Percentiles rank a stretch among this genome's conserved stretches.
Conservation (phyloP, 2,888 invertebrate species). For the Thecophora atra region DNA sequence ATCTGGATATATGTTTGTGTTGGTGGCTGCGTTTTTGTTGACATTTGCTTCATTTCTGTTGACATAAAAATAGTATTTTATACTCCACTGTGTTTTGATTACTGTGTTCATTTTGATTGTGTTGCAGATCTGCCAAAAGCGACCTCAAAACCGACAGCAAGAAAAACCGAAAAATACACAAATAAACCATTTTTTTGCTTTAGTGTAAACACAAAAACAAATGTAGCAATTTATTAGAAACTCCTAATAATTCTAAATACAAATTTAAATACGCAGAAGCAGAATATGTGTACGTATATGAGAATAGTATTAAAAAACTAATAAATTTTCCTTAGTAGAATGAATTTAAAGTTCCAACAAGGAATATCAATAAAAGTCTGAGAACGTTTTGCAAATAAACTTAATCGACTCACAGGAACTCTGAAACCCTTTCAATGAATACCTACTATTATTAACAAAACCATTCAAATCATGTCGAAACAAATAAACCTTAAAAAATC, state of each 20-base stretch:
- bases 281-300: no score
- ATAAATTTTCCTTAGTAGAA: neutral
- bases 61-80: conserved; percentile 17
- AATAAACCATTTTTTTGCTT: conserved; percentile 2
- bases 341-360: conserved; percentile 43
- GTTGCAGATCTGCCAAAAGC: no score
- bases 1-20: conserved; percentile 26
- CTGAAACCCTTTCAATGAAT: no score
- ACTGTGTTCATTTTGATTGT: conserved; percentile 15
- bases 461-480: neutral
- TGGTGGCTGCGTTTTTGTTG: conserved; percentile 10
- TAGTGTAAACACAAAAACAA: neutral
- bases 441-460: no score
- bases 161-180: conserved; percentile 7
- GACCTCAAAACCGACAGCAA: neutral
- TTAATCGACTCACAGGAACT: neutral
- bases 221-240: neutral
- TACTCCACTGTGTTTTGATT: conserved; percentile 15
- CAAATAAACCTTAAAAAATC: neutral
- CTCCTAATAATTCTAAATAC: no score
- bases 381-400: conserved; percentile 45
- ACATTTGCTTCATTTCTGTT: conserved; percentile 17
- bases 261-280: no score
- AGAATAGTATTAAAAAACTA: no score
- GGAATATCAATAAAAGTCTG: conserved; percentile 53